Percentiles rank a stretch among this genome's conserved stretches.
phyloP scores from a whole-genome alignment of 2,113 vertebrate genomes.

The Theristicus caerulescens region DNA sequence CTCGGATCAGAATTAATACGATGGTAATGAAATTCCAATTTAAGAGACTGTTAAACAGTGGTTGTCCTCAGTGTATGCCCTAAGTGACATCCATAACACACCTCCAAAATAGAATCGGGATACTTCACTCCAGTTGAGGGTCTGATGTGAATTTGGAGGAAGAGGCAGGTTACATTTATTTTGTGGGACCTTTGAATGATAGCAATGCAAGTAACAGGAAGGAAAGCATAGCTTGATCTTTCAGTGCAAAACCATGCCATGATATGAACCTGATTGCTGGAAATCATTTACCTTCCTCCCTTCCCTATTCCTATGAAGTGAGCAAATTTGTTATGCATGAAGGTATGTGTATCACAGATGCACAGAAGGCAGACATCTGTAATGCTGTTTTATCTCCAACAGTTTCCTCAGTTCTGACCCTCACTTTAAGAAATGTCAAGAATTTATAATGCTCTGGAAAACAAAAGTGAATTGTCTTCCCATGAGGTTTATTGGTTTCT shows the following conservation, averaged over 20 bases:
- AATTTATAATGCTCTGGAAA: neutral
- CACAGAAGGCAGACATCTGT: neutral
- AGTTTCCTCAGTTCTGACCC: neutral
- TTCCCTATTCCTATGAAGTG: neutral
- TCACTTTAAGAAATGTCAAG: neutral
- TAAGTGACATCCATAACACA: neutral
- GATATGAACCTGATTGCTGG: neutral
- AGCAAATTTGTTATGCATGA: neutral
- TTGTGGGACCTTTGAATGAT: neutral
- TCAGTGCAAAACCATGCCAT: neutral
- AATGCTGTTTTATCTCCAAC: neutral
- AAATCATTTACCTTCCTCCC: neutral
- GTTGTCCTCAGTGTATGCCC: neutral
- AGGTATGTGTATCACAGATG: neutral
- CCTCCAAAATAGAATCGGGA: rapidly evolving
- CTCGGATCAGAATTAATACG: neutral
- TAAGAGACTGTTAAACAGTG: neutral
- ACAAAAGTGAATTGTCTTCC: neutral
- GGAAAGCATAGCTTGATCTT: neutral
- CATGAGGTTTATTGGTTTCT: neutral
- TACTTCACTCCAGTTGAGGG: neutral
- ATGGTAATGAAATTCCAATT: neutral
- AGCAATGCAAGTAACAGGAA: neutral
- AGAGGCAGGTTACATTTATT: neutral
- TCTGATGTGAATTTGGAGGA: neutral